A percentile compares a stretch with the other conserved stretches of the same genome.
Conservation (phyloP, 2,888 invertebrate species). For the Drosophila infuscata region DNA sequence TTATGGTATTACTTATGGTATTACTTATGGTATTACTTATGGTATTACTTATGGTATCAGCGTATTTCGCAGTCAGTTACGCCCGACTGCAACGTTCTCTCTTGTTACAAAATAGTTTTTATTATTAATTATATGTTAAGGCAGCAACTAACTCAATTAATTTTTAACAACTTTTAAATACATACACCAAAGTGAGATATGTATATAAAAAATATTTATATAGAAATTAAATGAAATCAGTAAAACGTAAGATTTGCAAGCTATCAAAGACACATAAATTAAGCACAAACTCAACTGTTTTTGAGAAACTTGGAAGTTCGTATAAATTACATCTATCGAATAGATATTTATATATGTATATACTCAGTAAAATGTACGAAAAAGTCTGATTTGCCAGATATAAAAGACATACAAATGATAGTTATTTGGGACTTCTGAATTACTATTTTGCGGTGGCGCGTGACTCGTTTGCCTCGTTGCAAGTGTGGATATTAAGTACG, state of each 20-base stretch:
- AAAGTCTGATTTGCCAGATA: neutral
- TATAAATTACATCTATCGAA: neutral
- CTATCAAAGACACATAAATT: too few species aligned
- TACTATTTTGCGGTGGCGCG: constrained; percentile 35
- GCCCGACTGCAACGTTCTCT: neutral
- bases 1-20: too few species aligned
- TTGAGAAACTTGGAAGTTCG: neutral
- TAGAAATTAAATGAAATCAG: too few species aligned
- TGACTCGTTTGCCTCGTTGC: constrained; percentile 21
- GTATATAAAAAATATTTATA: too few species aligned
- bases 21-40: too few species aligned
- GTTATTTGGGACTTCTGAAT: constrained; percentile 23
- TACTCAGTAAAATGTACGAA: neutral
- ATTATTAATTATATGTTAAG: neutral
- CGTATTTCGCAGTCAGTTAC: too few species aligned
- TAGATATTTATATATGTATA: neutral
- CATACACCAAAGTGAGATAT: too few species aligned
- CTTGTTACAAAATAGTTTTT: neutral
- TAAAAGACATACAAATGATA: constrained; percentile 9
- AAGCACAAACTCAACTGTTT: neutral
- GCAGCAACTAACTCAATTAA: too few species aligned
- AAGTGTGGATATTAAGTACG: neutral
- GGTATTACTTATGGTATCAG: too few species aligned
- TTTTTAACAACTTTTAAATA: too few species aligned
- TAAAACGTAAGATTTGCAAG: too few species aligned